Base-by-base conservation (phyloP, 1,140 invertebrate genomes). In the Drosophila aff. region DNA sequence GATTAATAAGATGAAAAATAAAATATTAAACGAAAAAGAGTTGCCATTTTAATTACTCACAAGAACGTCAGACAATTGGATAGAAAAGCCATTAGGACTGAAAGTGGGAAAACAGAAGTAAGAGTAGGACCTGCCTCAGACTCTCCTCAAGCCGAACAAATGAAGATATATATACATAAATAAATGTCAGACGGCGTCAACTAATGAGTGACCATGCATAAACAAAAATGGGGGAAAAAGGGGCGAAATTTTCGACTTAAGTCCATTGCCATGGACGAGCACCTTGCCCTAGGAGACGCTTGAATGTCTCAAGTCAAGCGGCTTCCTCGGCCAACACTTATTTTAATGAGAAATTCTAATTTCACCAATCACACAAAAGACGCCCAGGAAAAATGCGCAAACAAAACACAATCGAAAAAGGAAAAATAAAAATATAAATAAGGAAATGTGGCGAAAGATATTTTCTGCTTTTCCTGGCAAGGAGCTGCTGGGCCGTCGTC, bases 271-370 rank as follows among this genome's bases (percentile, higher is more conserved):
- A 87, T 81, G 84, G 85, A 76, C 84, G 81, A 84, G 84, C 84
- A 87, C 84, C 84, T 87, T 89, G 64, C 81, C 69, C 55, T 53
- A 44, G 57, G 59, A 57, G 53, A 79, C 41, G 64, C 41, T 61
- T 81, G 76, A 76, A 76, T 82, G 84, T 89, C 84, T 87, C 84
- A 87, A 87, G 84, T 87, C 84, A 87, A 83, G 67, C 81, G 79
- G 71, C 75, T 81, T 64, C 81, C 71, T 73, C 69, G 64, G 58
- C 74, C 85, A 91, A 90, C 86, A 90, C 86, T 90, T 90, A 90
- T 90, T 90, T 90, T 90, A 90, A 90, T 90, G 86, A 90, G 86
- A 90, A 90, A 91, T 90, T 90, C 86, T 86, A 90, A 90, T 90
- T 90, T 90, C 82, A 82, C 86, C 82, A 90, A 90, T 90, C 71